Evolutionary conservation across 2,797 vertebrate species (phyloP).

Genomic region (Pipistrellus kuhlii): DNA sequence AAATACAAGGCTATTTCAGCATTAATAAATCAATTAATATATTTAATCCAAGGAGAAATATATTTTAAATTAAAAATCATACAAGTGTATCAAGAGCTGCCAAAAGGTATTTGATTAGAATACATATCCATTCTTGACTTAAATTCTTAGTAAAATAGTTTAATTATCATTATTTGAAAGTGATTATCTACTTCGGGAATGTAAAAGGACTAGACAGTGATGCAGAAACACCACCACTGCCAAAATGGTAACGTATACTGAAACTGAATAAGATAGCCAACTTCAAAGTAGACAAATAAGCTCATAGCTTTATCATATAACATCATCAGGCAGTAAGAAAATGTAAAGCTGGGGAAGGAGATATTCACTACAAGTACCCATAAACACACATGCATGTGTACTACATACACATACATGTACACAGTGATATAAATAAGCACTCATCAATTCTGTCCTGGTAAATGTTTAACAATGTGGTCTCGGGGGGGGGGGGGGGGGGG

Average conservation of each 20-base stretch:
- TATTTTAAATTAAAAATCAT: conserved; percentile 31
- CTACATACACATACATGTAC: not conserved
- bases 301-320: not conserved
- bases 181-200: conserved; percentile 35
- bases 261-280: conserved; percentile 1
- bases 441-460: not conserved
- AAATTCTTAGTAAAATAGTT: conserved; percentile 54
- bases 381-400: not conserved
- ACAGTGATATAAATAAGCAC: not conserved
- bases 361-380: not conserved
- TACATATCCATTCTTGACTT: conserved; percentile 37
- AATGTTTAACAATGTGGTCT: not conserved
- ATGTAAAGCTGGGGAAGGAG: not conserved
- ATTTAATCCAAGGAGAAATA: conserved; percentile 42
- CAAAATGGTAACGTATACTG: not conserved
- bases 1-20: conserved; percentile 33
- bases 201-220: too few relatives aligned
- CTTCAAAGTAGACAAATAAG: conserved; percentile 28
- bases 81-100: not conserved
- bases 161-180: conserved; percentile 55
- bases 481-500: too few relatives aligned
- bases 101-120: conserved; percentile 31
- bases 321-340: not conserved
- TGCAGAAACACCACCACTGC: too few relatives aligned
- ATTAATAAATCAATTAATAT: not conserved